These are phyloP conservation scores for Rhorus exstirpatorius DNA, from an alignment of 2,888 invertebrate species.

Conservation along the genomic window DNA sequence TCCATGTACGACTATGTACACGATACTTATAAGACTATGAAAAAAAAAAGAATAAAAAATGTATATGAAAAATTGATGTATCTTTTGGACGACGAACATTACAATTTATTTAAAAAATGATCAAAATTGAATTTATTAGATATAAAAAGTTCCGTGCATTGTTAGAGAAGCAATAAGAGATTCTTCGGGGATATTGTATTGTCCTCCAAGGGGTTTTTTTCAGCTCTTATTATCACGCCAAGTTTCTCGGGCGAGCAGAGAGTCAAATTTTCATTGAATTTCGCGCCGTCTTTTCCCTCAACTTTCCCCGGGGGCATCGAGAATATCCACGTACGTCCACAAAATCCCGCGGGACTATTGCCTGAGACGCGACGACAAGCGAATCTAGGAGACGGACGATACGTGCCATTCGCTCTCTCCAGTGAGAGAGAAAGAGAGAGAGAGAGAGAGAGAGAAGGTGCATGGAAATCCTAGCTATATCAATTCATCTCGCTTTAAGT, in stretches of 20 bases:
- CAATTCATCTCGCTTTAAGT: conserved; percentile 1
- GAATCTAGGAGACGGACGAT: conserved; percentile 30
- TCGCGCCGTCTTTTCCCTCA: conserved; percentile 36
- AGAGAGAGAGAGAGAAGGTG: not conserved
- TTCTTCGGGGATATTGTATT: conserved; percentile 15
- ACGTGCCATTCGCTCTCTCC: conserved; percentile 43
- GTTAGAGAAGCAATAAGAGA: conserved; percentile 28
- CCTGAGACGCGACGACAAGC: conserved; percentile 48
- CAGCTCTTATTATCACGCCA: not conserved
- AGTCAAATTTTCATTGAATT: conserved; percentile 67
- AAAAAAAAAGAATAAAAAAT: too few species aligned
- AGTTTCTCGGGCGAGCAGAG: conserved; percentile 26
- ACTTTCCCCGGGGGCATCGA: conserved; percentile 39
- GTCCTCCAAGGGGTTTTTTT: not conserved
- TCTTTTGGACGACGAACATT: too few species aligned
- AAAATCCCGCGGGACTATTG: conserved; percentile 53
- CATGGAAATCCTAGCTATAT: not conserved
- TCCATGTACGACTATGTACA: too few species aligned
- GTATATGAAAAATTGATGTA: too few species aligned
- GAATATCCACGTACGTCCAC: conserved; percentile 48
- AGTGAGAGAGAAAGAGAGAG: too few species aligned
- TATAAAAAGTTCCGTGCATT: conserved; percentile 11
- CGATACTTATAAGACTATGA: too few species aligned
- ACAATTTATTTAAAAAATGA: conserved; percentile 1
- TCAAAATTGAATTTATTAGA: not conserved